Evolutionary conservation across 2,888 invertebrate species (phyloP), one percentile per base, ranked within the genome.

Genomic region (Limnephilus lunatus): DNA sequence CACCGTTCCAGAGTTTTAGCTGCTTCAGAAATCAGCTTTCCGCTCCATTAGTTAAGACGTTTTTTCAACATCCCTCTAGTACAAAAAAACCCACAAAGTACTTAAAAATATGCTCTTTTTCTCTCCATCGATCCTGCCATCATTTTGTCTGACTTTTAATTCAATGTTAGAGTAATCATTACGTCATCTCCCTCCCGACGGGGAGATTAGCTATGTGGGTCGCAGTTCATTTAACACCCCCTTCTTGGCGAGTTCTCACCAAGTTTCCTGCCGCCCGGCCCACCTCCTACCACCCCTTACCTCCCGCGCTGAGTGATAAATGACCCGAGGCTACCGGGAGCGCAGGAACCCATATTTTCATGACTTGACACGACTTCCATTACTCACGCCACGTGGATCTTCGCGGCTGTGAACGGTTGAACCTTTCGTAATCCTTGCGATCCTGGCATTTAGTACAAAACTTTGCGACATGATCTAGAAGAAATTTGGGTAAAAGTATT

Each of bases 141-240:
- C 83, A 35, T 83, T 83, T 35, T 35, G 83, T 35, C 68, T 9
- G 83, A 35, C 25, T 32, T 39, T 83, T 83, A 83, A 83, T 83
- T 83, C 68, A 83, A 35, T 32, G 83, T 14, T 9, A 32, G 12
- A 31, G 48, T 87, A 48, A 87, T 87, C 31, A 87, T 48, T 19
- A 53, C 19, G 9, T 81, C 35, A 89, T 89, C 81, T 80, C 80
- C 88, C 88, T 80, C 11, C 39, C 25, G n/a, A 80, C 3, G 31
- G 80, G 25, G 12, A 95, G 96, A 95, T 96, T 95, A 96, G 95
- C 94, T 94, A 94, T 94, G 95, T 94, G 95, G 96, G 96, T 96
- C 96, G 96, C 95, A 95, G 96, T 95, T 95, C 96, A 96, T 95
- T 95, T 95, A 95, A 94, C 95, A 82, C 88, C 95, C 94, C 94